These are phyloP conservation scores for Epizoanthus fatuus DNA, from an alignment of 92 coral and sea anemone genomes.

Conservation along the genomic window DNA sequence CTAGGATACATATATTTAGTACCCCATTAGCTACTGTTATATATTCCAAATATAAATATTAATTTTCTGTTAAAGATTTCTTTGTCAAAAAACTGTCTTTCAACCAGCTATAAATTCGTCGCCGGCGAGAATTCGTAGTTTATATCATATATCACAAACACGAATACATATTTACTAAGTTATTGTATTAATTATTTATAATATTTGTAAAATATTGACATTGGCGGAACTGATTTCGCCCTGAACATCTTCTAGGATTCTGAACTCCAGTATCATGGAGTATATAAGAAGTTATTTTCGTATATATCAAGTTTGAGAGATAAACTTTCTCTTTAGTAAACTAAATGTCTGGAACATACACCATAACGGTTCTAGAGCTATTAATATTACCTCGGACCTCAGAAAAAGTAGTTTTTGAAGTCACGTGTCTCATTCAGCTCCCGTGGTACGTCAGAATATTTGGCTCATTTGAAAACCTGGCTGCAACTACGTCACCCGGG, in stretches of 20 bases:
- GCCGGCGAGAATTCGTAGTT: constrained; percentile 53
- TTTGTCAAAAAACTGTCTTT: constrained; percentile 2
- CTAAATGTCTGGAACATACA: not conserved
- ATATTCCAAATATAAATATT: constrained; percentile 8
- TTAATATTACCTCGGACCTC: no score
- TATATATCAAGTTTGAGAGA: not conserved
- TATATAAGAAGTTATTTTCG: not conserved
- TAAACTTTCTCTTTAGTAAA: not conserved
- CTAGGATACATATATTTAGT: not conserved
- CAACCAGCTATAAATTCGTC: constrained; percentile 44
- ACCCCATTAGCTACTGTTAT: not conserved
- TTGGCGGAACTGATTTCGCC: not conserved
- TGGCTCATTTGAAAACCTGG: no score
- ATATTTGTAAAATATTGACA: not conserved
- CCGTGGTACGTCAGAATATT: no score
- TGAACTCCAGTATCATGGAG: not conserved
- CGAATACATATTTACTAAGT: not conserved
- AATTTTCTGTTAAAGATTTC: not conserved
- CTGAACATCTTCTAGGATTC: not conserved
- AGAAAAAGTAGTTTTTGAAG: no score
- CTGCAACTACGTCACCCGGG: no score
- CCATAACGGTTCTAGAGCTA: not conserved
- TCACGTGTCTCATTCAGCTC: no score
- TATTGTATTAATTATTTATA: not conserved
- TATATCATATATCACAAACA: not conserved